Conservation (phyloP, 2,888 invertebrate genomes). For the Eurytoma californica region DNA sequence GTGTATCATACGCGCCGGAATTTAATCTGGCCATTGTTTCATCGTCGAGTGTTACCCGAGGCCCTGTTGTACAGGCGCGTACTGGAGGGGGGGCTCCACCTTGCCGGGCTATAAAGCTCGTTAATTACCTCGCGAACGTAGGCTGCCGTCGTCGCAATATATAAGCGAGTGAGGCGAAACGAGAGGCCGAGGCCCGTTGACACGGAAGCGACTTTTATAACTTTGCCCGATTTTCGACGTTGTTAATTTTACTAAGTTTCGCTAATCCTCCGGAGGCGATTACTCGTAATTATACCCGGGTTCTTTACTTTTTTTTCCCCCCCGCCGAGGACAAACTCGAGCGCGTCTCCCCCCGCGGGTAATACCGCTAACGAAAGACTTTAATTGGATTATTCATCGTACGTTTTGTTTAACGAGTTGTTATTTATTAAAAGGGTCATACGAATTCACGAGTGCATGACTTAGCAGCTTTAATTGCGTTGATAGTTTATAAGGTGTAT, state of each 20-base stretch:
- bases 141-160: not conserved
- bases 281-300: slow-evolving; percentile 6
- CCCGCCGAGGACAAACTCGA: too few species aligned
- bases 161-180: not conserved
- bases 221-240: slow-evolving; percentile 6
- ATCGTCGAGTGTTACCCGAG: slow-evolving; percentile 30
- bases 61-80: not conserved
- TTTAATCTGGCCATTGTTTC: slow-evolving; percentile 56
- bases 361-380: too few species aligned
- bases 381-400: too few species aligned
- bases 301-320: too few species aligned
- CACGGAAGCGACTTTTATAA: slow-evolving; percentile 20
- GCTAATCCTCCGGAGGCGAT: not conserved
- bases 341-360: too few species aligned
- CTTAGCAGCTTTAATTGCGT: too few species aligned
- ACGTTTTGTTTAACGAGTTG: too few species aligned
- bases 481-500: too few species aligned
- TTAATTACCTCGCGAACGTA: slow-evolving; percentile 50
- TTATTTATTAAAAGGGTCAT: too few species aligned
- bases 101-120: slow-evolving; percentile 42
- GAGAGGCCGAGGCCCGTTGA: slow-evolving; percentile 18
- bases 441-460: too few species aligned
- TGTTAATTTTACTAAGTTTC: slow-evolving; percentile 18
- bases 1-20: slow-evolving; percentile 43
- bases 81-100: not conserved